phyloP scores from a whole-genome alignment of 2,113 vertebrate genomes.

The Buteo buteo region DNA sequence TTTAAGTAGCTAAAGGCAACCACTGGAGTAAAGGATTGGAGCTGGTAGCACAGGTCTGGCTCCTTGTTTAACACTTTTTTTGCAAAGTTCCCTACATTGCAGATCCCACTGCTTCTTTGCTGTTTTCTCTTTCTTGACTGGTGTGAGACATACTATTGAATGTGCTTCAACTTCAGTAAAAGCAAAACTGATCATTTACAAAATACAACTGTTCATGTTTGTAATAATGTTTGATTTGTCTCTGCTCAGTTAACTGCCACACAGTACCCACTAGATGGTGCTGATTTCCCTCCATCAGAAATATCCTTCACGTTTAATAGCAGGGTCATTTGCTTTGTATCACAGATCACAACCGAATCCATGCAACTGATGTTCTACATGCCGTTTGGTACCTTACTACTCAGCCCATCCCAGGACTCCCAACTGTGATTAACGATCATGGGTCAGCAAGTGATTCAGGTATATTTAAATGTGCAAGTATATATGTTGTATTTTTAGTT shows the following conservation, averaged over 20 bases:
- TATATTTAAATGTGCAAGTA: conserved; percentile 23
- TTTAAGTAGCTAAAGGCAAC: background rate
- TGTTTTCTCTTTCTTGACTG: background rate
- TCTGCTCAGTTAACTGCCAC: background rate
- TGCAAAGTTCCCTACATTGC: background rate
- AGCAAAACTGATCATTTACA: background rate
- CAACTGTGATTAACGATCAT: conserved; percentile 83
- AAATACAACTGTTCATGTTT: background rate
- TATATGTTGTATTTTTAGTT: background rate
- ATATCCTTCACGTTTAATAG: background rate
- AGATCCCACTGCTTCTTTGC: background rate
- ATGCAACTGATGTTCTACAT: conserved; percentile 97
- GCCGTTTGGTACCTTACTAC: conserved; percentile 98
- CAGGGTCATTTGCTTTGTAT: background rate
- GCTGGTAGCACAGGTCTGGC: background rate
- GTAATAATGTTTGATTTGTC: background rate
- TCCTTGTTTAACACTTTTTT: background rate
- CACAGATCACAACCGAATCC: conserved; percentile 96
- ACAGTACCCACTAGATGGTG: conserved; percentile 68
- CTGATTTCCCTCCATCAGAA: background rate
- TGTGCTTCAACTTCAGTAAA: background rate
- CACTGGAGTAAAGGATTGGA: background rate
- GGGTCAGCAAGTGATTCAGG: conserved; percentile 91
- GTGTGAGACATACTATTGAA: background rate
- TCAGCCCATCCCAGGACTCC: conserved; percentile 89